Base-by-base conservation (phyloP, 2,888 invertebrate species). In the Argyra leucocephala region DNA sequence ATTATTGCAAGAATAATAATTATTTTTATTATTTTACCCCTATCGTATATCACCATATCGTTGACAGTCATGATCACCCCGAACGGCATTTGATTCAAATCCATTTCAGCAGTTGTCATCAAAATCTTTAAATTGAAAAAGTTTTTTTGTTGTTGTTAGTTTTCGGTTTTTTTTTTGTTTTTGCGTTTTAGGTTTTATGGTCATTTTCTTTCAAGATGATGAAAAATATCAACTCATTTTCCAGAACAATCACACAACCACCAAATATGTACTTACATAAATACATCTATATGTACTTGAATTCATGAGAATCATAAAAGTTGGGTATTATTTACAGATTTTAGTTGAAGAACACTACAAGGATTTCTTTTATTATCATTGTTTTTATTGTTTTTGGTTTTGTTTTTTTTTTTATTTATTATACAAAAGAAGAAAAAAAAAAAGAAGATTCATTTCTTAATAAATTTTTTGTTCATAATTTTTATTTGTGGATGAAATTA, bases 281-380 rank as follows among this genome's bases (percentile, higher is more conserved):
- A 48, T 48, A 48, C n/a, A 5, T 31, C 10, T 7, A 10, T 31
- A 10, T 31, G 5, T 12, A 15, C 48, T 48, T 2, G 48, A 48
- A 48, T 48, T 48, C 18, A 48, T 15, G 48, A 48, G 48, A 48
- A 48, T 48, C 48, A 48, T 48, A 48, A 48, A 48, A 48, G 48
- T 48, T 48, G 48, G 48, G 48, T 48, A 48, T 48, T 48, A 48
- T 48, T 48, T 48, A 48, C 48, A 48, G 48, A 15, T 48, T 48
- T 48, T 48, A 48, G 48, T 48, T 48, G 48, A 48, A 48, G 48
- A 48, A 48, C 48, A 48, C 48, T 48, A 48, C 18, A 48, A 48
- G 48, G 48, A 48, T 48, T 48, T 48, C 48, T 48, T 48, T 48
- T 48, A 48, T 48, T 48, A 48, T 15, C 18, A 48, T 48, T 48